These are phyloP conservation scores for Rhinopomastus cyanomelas DNA, from an alignment of 2,113 vertebrate genomes.

Conservation along the genomic window DNA sequence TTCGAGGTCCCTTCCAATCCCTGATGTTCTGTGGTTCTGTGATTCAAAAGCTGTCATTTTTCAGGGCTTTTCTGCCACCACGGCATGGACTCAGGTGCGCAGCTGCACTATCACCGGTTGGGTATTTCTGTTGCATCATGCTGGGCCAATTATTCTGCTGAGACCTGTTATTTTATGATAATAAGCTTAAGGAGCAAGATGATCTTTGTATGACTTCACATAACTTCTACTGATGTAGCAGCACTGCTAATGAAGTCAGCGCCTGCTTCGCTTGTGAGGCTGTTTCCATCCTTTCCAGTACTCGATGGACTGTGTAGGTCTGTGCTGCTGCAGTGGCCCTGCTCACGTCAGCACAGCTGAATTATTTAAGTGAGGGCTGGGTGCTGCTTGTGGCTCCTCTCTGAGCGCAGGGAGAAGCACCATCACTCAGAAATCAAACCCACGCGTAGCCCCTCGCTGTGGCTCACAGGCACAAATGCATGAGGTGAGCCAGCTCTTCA, in stretches of 20 bases:
- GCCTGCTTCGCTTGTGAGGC: neutral
- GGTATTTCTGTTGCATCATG: neutral
- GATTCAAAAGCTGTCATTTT: neutral
- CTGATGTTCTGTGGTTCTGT: too few species aligned
- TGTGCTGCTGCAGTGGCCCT: neutral
- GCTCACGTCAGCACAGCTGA: neutral
- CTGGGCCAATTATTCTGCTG: neutral
- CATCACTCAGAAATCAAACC: neutral
- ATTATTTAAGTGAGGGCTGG: neutral
- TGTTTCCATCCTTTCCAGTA: neutral
- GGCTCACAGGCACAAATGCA: neutral
- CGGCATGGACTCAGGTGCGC: fast-evolving
- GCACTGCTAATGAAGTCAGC: neutral
- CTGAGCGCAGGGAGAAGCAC: neutral
- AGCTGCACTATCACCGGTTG: neutral
- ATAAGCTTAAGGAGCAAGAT: neutral
- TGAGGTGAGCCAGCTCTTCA: fast-evolving
- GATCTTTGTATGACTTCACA: neutral
- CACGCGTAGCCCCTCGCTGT: fast-evolving
- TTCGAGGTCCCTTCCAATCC: too few species aligned
- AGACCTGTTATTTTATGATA: slow-evolving; percentile 20
- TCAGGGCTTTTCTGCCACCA: neutral
- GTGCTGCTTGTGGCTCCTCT: neutral
- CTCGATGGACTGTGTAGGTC: neutral
- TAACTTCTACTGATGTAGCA: neutral